phyloP scores from a whole-genome alignment of 2,797 vertebrate species.

The Notoglanidium macrostoma region DNA sequence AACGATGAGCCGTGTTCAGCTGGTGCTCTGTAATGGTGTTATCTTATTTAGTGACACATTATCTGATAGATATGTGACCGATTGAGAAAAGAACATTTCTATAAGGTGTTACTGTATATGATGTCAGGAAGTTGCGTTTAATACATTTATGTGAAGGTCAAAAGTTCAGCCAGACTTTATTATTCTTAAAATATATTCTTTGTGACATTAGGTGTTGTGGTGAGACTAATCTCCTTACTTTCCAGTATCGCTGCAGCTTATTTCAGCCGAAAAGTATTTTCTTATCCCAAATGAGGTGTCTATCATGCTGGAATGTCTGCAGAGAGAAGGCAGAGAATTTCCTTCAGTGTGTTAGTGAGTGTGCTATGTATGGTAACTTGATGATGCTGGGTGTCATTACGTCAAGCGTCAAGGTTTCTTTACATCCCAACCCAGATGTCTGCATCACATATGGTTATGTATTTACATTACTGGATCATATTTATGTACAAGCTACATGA shows the following conservation, averaged over 20 bases:
- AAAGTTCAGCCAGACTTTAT: constrained; percentile 12
- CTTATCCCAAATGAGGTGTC: constrained; percentile 43
- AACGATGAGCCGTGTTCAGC: not conserved
- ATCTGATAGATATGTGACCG: not conserved
- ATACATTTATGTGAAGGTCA: constrained; percentile 43
- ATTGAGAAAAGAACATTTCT: not conserved
- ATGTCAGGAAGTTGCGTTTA: constrained; percentile 11
- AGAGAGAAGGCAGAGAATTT: constrained; percentile 16
- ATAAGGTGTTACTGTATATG: not conserved
- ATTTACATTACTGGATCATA: not conserved
- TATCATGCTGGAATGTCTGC: constrained; percentile 33
- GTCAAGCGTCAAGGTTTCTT: not conserved
- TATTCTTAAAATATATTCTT: constrained; percentile 22
- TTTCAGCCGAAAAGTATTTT: constrained; percentile 69
- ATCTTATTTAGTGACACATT: not conserved
- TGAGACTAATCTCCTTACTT: constrained; percentile 62
- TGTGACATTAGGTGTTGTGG: constrained; percentile 62
- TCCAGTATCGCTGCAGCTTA: constrained; percentile 63
- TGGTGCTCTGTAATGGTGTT: not conserved
- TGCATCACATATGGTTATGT: not conserved
- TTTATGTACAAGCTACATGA: not conserved
- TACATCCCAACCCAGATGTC: not conserved
- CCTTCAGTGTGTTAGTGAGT: not conserved
- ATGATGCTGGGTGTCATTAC: constrained; percentile 5
- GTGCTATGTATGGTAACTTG: not conserved